phyloP scores from a whole-genome alignment of 1,140 invertebrate species.

The Conopomorpha cramerella region DNA sequence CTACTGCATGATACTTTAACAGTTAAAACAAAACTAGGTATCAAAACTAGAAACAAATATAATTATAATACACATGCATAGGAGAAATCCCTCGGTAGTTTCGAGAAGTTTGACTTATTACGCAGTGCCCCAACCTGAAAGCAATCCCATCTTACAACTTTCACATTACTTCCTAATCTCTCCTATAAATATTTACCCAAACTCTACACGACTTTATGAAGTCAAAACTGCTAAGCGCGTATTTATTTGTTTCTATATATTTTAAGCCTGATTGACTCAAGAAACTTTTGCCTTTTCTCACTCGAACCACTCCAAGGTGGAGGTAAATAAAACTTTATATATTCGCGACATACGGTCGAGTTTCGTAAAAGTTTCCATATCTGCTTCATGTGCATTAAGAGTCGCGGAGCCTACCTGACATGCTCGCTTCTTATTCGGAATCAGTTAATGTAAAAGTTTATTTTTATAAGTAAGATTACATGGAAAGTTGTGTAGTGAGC shows the following conservation, averaged over 20 bases:
- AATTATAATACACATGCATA: too few species aligned
- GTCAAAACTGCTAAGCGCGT: constrained; percentile 50
- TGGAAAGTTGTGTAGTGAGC: constrained; percentile 48
- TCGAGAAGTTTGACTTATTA: too few species aligned
- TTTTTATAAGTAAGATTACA: constrained; percentile 64
- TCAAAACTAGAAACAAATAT: too few species aligned
- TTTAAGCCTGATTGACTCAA: constrained; percentile 44
- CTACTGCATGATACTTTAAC: too few species aligned
- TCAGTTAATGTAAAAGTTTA: constrained; percentile 64
- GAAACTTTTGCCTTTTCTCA: constrained; percentile 30
- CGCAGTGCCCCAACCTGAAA: too few species aligned
- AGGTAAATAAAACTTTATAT: too few species aligned
- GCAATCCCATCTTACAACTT: constrained; percentile 43
- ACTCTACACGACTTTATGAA: constrained; percentile 39
- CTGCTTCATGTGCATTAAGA: too few species aligned
- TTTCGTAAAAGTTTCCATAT: too few species aligned
- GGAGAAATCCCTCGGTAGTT: too few species aligned
- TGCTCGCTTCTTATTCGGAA: constrained; percentile 47
- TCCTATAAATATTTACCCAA: constrained; percentile 34
- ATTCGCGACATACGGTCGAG: too few species aligned
- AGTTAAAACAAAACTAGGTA: too few species aligned
- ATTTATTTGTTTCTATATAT: constrained; percentile 57
- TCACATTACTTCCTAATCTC: constrained; percentile 41
- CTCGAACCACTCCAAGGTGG: too few species aligned
- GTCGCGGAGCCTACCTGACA: constrained; percentile 30